A percentile compares a stretch with the other conserved stretches of the same genome.
Conservation (phyloP, 92 coral and sea anemone genomes). For the Pocillopora meandrina region DNA sequence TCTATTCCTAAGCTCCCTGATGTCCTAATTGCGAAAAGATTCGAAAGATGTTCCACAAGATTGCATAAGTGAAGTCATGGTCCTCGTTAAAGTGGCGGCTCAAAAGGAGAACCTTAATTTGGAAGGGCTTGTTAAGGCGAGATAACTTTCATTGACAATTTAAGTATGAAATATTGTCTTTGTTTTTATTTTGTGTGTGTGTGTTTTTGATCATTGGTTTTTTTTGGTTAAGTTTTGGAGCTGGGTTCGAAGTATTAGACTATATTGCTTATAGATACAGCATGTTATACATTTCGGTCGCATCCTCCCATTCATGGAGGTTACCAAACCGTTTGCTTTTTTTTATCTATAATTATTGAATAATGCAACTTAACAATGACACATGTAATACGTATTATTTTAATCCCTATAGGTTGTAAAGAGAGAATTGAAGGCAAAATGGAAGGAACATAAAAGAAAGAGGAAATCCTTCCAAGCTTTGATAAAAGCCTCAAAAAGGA, state of each 20-base stretch:
- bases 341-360: background rate
- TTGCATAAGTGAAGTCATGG: constrained; percentile 13
- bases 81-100: constrained; percentile 18
- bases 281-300: too few relatives aligned
- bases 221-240: too few relatives aligned
- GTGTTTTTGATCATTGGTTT: too few relatives aligned
- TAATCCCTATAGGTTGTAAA: background rate
- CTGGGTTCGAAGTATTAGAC: too few relatives aligned
- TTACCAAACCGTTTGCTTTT: background rate
- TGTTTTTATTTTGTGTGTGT: too few relatives aligned
- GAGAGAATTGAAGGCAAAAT: constrained; percentile 11
- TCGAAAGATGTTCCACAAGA: background rate
- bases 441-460: background rate
- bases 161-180: too few relatives aligned
- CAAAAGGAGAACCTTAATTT: background rate
- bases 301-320: too few relatives aligned
- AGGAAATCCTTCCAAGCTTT: background rate
- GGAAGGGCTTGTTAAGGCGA: constrained; percentile 4
- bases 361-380: background rate
- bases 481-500: constrained; percentile 7
- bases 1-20: background rate
- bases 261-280: too few relatives aligned
- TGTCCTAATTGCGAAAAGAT: background rate
- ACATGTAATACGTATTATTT: background rate
- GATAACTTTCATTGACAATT: background rate